phyloP scores from a whole-genome alignment of 2,113 vertebrate genomes.

The Zootoca vivipara region DNA sequence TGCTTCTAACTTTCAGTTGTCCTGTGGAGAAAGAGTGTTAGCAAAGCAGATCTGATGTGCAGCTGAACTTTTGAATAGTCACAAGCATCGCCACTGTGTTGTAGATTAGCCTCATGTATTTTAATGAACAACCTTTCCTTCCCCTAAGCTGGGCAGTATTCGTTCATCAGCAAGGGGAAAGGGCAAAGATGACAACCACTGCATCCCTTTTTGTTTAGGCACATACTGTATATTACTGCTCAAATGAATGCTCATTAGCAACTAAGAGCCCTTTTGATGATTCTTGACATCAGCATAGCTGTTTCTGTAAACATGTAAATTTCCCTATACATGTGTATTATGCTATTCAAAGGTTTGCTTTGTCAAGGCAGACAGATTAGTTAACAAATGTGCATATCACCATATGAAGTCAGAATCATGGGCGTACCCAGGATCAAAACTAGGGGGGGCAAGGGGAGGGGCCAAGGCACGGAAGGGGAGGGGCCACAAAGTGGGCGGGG shows the following conservation, averaged over 20 bases:
- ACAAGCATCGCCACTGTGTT: slow-evolving; percentile 13
- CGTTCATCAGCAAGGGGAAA: slow-evolving; percentile 41
- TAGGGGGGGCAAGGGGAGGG: too few relatives aligned
- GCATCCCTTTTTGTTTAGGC: slow-evolving; percentile 43
- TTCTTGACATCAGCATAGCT: slow-evolving; percentile 53
- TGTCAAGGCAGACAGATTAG: slow-evolving; percentile 40
- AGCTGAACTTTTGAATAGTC: slow-evolving; percentile 10
- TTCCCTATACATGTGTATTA: slow-evolving; percentile 49
- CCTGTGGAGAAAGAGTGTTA: slow-evolving; percentile 25
- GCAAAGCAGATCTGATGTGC: background rate
- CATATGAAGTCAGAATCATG: slow-evolving; percentile 49
- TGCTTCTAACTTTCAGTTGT: background rate
- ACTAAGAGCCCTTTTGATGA: slow-evolving; percentile 49
- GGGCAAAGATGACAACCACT: slow-evolving; percentile 12
- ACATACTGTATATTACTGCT: slow-evolving; percentile 43
- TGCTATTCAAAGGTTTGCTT: slow-evolving; percentile 24
- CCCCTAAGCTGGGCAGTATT: background rate
- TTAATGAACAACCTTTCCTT: slow-evolving; percentile 31
- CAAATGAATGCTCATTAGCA: slow-evolving; percentile 56
- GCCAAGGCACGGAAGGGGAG: too few relatives aligned
- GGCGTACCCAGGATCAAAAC: too few relatives aligned
- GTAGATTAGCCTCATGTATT: slow-evolving; percentile 37
- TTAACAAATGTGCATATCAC: slow-evolving; percentile 41
- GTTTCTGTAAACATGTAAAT: slow-evolving; percentile 56
- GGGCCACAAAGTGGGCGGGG: too few relatives aligned